A percentile compares a stretch with the other conserved stretches of the same genome.
phyloP scores from a whole-genome alignment of 1,140 invertebrate species.

The Diuraphis noxia region DNA sequence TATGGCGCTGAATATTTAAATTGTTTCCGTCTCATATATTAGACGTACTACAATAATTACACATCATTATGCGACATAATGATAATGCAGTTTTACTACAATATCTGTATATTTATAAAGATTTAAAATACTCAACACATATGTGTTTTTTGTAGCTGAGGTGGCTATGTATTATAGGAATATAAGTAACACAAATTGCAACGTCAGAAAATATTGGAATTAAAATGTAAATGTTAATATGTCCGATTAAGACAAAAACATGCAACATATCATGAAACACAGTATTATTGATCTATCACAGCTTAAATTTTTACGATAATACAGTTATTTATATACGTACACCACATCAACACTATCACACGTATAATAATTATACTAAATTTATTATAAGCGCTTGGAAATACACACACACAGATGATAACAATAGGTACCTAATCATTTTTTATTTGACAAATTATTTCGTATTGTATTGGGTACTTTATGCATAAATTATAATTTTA shows the following conservation, averaged over 20 bases:
- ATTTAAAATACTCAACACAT: background rate
- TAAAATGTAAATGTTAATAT: background rate
- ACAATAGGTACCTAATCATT: background rate
- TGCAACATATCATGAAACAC: rapidly evolving
- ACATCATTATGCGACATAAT: too few relatives aligned
- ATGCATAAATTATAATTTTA: too few relatives aligned
- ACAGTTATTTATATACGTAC: background rate
- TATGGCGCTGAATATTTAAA: background rate
- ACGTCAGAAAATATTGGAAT: background rate
- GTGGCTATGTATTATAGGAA: background rate
- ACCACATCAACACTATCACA: background rate
- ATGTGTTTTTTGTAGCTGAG: background rate
- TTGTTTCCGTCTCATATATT: background rate
- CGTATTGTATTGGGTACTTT: background rate
- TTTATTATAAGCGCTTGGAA: background rate
- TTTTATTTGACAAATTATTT: background rate
- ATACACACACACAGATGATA: background rate
- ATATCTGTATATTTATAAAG: background rate
- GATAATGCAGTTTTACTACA: background rate
- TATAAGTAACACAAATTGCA: background rate
- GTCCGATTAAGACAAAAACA: background rate
- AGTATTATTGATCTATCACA: background rate
- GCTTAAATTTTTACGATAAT: background rate
- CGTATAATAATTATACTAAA: background rate
- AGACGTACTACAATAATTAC: too few relatives aligned